These are phyloP conservation scores for Fregetta grallaria DNA, from an alignment of 2,113 vertebrate species.

Conservation along the genomic window DNA sequence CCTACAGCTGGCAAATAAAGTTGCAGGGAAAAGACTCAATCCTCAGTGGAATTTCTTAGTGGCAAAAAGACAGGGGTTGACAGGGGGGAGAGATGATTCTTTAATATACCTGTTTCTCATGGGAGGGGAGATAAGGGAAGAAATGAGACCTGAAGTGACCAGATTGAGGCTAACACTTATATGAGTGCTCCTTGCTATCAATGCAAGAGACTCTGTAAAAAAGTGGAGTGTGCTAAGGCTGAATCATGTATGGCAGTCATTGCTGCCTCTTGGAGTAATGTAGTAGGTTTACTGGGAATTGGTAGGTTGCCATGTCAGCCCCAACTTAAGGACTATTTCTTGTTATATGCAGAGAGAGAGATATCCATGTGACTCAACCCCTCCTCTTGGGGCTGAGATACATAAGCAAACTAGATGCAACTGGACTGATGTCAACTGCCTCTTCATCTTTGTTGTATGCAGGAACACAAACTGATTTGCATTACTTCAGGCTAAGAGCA, in stretches of 20 bases:
- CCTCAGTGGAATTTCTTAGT: neutral
- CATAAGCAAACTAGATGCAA: neutral
- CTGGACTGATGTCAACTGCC: neutral
- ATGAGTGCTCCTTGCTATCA: neutral
- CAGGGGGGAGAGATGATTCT: neutral
- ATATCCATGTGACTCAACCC: neutral
- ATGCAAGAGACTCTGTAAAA: neutral
- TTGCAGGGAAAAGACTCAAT: neutral
- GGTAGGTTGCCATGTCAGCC: neutral
- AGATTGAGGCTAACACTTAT: neutral
- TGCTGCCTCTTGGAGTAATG: neutral
- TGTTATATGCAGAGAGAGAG: neutral
- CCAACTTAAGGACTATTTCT: neutral
- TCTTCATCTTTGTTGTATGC: neutral
- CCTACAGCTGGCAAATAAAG: slow-evolving; percentile 21
- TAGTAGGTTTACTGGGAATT: neutral
- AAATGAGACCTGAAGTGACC: neutral
- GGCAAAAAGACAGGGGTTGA: neutral
- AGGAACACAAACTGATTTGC: neutral
- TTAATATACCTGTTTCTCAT: neutral
- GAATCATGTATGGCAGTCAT: neutral
- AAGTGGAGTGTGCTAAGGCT: neutral
- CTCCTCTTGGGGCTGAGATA: neutral
- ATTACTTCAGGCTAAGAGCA: neutral
- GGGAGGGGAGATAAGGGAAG: neutral